Percentiles rank a stretch among this genome's conserved stretches.
phyloP scores from a whole-genome alignment of 2,113 vertebrate species.

The Thunnus thynnus region DNA sequence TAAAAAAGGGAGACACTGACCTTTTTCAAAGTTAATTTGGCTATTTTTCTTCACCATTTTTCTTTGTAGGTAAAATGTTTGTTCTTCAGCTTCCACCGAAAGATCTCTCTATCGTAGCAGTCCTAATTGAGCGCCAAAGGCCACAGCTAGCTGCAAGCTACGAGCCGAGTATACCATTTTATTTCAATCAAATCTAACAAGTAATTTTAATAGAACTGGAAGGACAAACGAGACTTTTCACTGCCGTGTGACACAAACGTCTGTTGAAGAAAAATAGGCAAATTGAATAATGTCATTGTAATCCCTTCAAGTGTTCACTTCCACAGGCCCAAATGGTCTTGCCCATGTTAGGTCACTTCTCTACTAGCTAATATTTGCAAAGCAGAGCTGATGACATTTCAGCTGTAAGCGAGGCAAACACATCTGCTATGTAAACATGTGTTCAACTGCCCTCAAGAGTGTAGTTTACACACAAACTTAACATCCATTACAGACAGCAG shows the following conservation, averaged over 20 bases:
- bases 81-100: constrained; percentile 24
- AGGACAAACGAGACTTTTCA: constrained; percentile 18
- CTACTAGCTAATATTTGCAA: constrained; percentile 57
- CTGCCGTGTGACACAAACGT: background rate
- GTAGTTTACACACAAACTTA: constrained; percentile 43
- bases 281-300: constrained; percentile 22
- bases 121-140: constrained; percentile 19
- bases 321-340: constrained; percentile 33
- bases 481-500: constrained; percentile 49
- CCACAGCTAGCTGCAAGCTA: constrained; percentile 4
- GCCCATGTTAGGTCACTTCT: constrained; percentile 48
- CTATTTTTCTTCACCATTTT: constrained; percentile 27
- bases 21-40: constrained; percentile 27
- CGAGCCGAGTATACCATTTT: constrained; percentile 28
- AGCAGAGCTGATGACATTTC: constrained; percentile 60
- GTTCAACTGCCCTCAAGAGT: constrained; percentile 62
- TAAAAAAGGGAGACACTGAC: constrained; percentile 10
- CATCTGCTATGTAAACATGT: constrained; percentile 83
- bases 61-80: background rate
- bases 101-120: background rate
- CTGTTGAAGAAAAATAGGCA: constrained; percentile 18
- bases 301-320: constrained; percentile 37
- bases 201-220: constrained; percentile 13
- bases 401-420: constrained; percentile 67
- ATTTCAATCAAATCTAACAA: constrained; percentile 20